phyloP scores from a whole-genome alignment of 2,888 invertebrate species.

The Glaucopsyche alexis region DNA sequence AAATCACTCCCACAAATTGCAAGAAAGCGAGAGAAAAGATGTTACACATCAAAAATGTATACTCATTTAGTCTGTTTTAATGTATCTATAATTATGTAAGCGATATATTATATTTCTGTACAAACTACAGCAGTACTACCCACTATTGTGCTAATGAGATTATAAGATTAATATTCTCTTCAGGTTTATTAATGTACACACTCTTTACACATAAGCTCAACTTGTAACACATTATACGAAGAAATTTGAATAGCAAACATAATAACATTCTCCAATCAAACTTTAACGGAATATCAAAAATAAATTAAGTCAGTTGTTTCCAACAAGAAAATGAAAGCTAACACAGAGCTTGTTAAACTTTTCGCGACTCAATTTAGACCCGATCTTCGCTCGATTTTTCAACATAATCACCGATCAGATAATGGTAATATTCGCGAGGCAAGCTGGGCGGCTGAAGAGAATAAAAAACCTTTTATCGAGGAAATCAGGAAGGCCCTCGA shows the following conservation, averaged over 20 bases:
- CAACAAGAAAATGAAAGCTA: constrained; percentile 45
- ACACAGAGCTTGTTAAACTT: constrained; percentile 60
- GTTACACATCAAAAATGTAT: too few relatives aligned
- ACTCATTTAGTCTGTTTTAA: too few relatives aligned
- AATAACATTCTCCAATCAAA: constrained; percentile 15
- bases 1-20: too few relatives aligned
- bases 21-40: too few relatives aligned
- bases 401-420: constrained; percentile 62
- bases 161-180: neutral
- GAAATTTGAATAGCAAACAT: constrained; percentile 12
- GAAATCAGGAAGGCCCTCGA: constrained; percentile 58
- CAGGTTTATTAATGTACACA: neutral
- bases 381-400: constrained; percentile 60
- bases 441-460: constrained; percentile 49
- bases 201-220: neutral
- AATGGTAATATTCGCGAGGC: constrained; percentile 58
- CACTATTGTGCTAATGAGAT: too few relatives aligned
- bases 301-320: constrained; percentile 38
- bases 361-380: constrained; percentile 55
- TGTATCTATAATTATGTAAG: too few relatives aligned
- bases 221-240: neutral
- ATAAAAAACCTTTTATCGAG: constrained; percentile 71
- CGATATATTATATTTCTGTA: too few relatives aligned
- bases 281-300: constrained; percentile 25
- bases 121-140: too few relatives aligned